Percentiles rank a stretch among this genome's conserved stretches.
phyloP scores from a whole-genome alignment of 1,140 invertebrate species.

The Zaprionus kolodkinae region DNA sequence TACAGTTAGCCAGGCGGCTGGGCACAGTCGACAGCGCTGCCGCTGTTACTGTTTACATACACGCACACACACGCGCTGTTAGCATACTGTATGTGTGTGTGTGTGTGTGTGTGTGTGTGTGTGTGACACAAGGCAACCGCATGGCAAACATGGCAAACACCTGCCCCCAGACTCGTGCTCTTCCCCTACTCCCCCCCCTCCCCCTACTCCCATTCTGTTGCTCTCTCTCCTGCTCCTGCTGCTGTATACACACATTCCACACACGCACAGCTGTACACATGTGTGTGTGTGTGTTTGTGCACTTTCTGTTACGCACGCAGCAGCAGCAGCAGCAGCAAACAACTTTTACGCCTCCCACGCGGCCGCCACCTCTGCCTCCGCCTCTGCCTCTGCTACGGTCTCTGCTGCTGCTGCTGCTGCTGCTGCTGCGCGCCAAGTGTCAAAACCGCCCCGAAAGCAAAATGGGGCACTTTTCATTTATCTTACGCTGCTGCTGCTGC shows the following conservation, averaged over 20 bases:
- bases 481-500: slow-evolving; percentile 45
- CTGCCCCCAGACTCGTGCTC: slow-evolving; percentile 11
- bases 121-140: slow-evolving; percentile 53
- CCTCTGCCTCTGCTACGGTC: too few relatives aligned
- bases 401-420: not conserved
- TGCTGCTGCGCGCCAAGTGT: slow-evolving; percentile 74
- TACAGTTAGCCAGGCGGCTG: not conserved
- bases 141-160: slow-evolving; percentile 61
- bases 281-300: slow-evolving; percentile 38
- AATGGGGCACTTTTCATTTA: slow-evolving; percentile 75
- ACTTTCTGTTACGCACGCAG: slow-evolving; percentile 71
- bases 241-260: slow-evolving; percentile 5
- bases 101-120: slow-evolving; percentile 18
- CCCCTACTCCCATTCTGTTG: not conserved
- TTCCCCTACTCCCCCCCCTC: not conserved
- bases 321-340: slow-evolving; percentile 57
- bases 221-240: slow-evolving; percentile 16
- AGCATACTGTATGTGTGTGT: slow-evolving; percentile 28
- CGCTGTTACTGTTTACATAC: slow-evolving; percentile 40
- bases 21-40: slow-evolving; percentile 18
- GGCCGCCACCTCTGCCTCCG: slow-evolving; percentile 14
- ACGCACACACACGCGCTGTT: slow-evolving; percentile 24
- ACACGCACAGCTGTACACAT: slow-evolving; percentile 7
- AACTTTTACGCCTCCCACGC: slow-evolving; percentile 67
- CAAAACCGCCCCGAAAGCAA: slow-evolving; percentile 75